phyloP scores from a whole-genome alignment of 2,797 vertebrate species.

The Microchirus variegatus region DNA sequence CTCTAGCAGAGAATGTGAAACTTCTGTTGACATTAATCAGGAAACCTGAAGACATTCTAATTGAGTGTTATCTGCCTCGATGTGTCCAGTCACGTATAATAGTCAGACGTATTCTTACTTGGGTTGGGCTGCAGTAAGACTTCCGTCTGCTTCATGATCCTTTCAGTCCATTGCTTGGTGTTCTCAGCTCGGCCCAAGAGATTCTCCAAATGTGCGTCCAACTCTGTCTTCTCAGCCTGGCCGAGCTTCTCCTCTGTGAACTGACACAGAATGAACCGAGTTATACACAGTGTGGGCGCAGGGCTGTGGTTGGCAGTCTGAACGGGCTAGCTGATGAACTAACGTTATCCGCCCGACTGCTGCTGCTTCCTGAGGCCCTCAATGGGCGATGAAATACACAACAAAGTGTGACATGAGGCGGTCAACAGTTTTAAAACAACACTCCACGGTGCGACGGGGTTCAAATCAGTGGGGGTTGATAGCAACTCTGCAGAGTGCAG shows the following conservation, averaged over 20 bases:
- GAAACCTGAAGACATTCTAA: too few species aligned
- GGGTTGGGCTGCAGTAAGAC: constrained; percentile 97
- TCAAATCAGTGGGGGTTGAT: fast-evolving
- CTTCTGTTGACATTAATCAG: too few species aligned
- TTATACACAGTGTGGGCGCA: not conserved
- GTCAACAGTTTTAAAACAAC: not conserved
- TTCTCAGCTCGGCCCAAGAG: constrained; percentile 93
- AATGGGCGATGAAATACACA: not conserved
- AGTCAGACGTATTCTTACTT: constrained; percentile 82
- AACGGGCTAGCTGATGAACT: not conserved
- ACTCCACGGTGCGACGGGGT: not conserved
- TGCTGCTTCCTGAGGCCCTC: constrained; percentile 42
- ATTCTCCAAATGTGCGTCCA: constrained; percentile 97
- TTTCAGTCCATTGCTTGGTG: constrained; percentile 97
- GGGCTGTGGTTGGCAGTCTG: not conserved
- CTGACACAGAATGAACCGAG: constrained; percentile 60
- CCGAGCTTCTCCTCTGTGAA: constrained; percentile 99
- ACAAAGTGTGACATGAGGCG: not conserved
- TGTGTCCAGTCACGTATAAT: too few species aligned
- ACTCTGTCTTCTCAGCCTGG: constrained; percentile 97
- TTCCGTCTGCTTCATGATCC: constrained; percentile 97
- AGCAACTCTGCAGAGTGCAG: not conserved
- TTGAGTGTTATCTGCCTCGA: too few species aligned
- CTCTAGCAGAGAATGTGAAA: too few species aligned
- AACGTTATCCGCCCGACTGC: not conserved